A percentile compares a stretch with the other conserved stretches of the same genome.
Conservation (phyloP, 2,113 vertebrate species). For the Stomatorhinus ivindoensis region DNA sequence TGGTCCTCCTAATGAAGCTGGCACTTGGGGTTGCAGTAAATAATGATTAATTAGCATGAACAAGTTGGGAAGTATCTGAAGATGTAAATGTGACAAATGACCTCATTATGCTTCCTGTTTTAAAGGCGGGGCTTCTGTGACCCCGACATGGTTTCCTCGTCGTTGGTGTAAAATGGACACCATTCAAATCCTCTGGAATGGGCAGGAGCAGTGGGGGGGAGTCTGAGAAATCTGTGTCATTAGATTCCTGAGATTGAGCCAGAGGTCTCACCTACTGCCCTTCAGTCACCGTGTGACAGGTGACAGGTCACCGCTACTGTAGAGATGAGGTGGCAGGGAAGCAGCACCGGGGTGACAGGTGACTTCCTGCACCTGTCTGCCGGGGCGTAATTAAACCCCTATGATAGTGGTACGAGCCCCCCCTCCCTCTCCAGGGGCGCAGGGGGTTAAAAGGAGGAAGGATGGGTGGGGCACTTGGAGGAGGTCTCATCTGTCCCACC, state of each 20-base stretch:
- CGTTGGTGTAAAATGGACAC: neutral
- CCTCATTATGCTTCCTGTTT: neutral
- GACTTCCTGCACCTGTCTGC: slow-evolving; percentile 25
- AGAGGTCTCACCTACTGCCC: neutral
- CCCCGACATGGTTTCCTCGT: neutral
- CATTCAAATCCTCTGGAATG: neutral
- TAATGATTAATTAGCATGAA: neutral
- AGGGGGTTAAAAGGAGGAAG: too few relatives aligned
- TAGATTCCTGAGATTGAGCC: neutral
- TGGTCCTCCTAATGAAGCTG: neutral
- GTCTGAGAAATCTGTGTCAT: neutral
- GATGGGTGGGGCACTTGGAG: too few relatives aligned
- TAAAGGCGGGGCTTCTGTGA: neutral
- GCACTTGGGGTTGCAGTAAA: neutral
- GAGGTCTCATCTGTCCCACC: too few relatives aligned
- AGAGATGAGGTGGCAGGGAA: neutral
- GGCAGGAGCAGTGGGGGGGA: neutral
- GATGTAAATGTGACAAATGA: neutral
- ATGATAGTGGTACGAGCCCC: slow-evolving; percentile 18
- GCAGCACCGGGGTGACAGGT: slow-evolving; percentile 32
- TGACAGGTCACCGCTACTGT: neutral
- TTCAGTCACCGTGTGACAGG: neutral
- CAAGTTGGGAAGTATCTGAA: neutral
- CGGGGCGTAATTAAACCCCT: slow-evolving; percentile 22
- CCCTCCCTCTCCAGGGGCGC: neutral